Conservation (phyloP, 2,888 invertebrate genomes). For the Chirona hameri region DNA sequence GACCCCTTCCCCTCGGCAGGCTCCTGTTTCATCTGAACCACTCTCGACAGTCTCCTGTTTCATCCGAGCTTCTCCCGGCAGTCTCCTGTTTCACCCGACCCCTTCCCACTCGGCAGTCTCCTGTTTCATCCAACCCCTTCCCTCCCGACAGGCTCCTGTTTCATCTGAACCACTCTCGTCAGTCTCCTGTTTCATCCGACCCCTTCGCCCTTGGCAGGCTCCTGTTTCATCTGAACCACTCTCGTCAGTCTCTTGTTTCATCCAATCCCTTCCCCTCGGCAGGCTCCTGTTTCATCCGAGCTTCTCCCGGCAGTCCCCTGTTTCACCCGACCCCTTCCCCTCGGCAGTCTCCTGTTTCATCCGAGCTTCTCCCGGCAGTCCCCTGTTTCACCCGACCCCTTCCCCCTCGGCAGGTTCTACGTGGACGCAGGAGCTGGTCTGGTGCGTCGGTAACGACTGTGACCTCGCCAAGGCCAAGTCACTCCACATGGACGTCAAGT, state of each 20-base stretch:
- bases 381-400: too few relatives aligned
- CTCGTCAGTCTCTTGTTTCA: neutral
- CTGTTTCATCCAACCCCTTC: too few relatives aligned
- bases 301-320: neutral
- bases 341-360: neutral
- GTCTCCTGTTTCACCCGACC: too few relatives aligned
- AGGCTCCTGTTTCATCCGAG: neutral
- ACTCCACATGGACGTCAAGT: slow-evolving; percentile 25
- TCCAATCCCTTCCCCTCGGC: neutral
- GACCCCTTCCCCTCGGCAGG: neutral
- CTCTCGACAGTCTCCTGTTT: neutral
- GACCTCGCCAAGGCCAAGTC: slow-evolving; percentile 28
- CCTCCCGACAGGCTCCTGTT: too few relatives aligned
- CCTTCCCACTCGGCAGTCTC: neutral
- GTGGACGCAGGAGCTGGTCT: slow-evolving; percentile 39
- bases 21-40: neutral
- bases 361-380: neutral
- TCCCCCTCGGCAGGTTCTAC: slow-evolving; percentile 35
- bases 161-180: too few relatives aligned
- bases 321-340: neutral
- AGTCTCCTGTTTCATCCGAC: too few relatives aligned
- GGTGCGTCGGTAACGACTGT: slow-evolving; percentile 35
- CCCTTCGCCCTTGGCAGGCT: too few relatives aligned
- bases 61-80: neutral
- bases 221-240: too few relatives aligned